These are phyloP conservation scores for Furcula furcula DNA, from an alignment of 2,888 invertebrate genomes.

Conservation along the genomic window DNA sequence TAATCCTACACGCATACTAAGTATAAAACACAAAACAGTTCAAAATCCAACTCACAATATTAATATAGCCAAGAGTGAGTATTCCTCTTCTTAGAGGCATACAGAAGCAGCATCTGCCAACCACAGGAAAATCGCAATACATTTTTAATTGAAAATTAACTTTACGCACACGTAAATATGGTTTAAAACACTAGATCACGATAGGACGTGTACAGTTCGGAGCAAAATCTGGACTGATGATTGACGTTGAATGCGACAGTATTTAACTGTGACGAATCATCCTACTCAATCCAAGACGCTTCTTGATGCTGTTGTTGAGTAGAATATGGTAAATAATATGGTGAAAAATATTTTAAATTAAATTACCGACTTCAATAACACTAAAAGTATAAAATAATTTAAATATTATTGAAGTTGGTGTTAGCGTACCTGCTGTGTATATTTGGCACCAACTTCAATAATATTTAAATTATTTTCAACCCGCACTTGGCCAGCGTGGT, in stretches of 20 bases:
- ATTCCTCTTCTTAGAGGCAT: conserved; percentile 60
- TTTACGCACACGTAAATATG: conserved; percentile 1
- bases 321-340: not conserved
- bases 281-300: not conserved
- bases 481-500: no score
- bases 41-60: conserved; percentile 51
- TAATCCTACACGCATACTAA: no score
- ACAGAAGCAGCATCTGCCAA: conserved; percentile 63
- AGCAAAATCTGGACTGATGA: not conserved
- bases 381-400: no score
- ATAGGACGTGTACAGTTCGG: no score
- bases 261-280: conserved; percentile 18
- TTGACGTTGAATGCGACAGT: conserved; percentile 1
- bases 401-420: no score
- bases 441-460: no score
- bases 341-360: no score
- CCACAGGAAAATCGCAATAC: conserved; percentile 57
- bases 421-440: no score
- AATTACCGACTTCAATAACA: no score
- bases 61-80: conserved; percentile 55
- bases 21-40: no score
- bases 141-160: conserved; percentile 28
- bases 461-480: no score
- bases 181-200: no score
- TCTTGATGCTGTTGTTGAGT: not conserved